These are phyloP conservation scores for Pygoscelis antarcticus DNA, from an alignment of 2,113 vertebrate genomes.

Conservation along the genomic window DNA sequence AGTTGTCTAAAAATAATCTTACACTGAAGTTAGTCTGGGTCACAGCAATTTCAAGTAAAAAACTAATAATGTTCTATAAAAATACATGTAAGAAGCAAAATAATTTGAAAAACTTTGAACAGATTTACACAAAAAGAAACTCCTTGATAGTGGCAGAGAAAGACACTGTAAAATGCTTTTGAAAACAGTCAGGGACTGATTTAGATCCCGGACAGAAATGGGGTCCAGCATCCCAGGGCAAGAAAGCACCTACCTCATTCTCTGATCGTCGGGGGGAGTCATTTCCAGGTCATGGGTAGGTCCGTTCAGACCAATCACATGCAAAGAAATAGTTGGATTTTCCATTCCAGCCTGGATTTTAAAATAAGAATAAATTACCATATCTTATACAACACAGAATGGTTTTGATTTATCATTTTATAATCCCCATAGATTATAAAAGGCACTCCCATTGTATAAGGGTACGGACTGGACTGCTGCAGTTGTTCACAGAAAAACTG, in stretches of 20 bases:
- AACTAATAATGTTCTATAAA: neutral
- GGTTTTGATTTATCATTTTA: neutral
- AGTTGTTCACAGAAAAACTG: neutral
- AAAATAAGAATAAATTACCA: neutral
- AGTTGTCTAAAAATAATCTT: neutral
- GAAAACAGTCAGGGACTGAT: neutral
- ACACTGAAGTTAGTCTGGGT: neutral
- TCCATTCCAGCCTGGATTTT: slow-evolving; percentile 87
- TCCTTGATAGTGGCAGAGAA: neutral
- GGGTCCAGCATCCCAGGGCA: neutral
- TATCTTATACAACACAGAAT: neutral
- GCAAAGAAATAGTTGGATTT: slow-evolving; percentile 91
- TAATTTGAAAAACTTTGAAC: neutral
- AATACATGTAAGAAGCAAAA: neutral
- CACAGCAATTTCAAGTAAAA: neutral
- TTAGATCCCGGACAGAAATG: neutral
- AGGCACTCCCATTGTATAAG: neutral
- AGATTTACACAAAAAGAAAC: neutral
- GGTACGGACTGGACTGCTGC: neutral
- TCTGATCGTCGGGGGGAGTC: slow-evolving; percentile 88
- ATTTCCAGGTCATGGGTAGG: slow-evolving; percentile 94
- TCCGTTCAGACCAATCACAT: slow-evolving; percentile 92
- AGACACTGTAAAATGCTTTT: neutral
- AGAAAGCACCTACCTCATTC: slow-evolving; percentile 84
- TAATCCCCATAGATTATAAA: neutral